These are phyloP conservation scores for Thereva unica DNA, from an alignment of 2,888 invertebrate species.

Conservation along the genomic window DNA sequence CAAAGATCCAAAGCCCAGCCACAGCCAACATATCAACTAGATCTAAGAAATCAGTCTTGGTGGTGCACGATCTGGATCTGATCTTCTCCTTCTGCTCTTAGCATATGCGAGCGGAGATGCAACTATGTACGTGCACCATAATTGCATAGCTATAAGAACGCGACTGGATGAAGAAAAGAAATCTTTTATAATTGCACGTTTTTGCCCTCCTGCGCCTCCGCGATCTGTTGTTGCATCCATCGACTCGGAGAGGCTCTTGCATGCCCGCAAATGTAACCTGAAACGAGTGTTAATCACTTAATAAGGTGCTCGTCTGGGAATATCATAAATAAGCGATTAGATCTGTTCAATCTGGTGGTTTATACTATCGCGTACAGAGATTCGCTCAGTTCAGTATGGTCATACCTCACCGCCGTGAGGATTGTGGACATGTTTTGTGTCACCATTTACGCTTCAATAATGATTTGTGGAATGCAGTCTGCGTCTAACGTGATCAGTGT, in stretches of 20 bases:
- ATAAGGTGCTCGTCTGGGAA: constrained; percentile 35
- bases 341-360: constrained; percentile 12
- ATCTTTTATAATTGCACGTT: constrained; percentile 30
- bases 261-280: constrained; percentile 4
- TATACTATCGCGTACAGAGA: too few relatives aligned
- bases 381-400: constrained; percentile 1
- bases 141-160: too few relatives aligned
- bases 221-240: constrained; percentile 5
- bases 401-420: constrained; percentile 25
- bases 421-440: constrained; percentile 34
- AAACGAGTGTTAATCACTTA: constrained; percentile 36
- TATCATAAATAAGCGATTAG: constrained; percentile 37
- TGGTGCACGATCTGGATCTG: too few relatives aligned
- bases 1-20: constrained; percentile 11
- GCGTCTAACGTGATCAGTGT: constrained; percentile 12
- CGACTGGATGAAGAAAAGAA: too few relatives aligned
- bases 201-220: constrained; percentile 17
- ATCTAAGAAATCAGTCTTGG: too few relatives aligned
- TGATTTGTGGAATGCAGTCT: constrained; percentile 11
- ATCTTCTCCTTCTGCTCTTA: too few relatives aligned
- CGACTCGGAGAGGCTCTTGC: background rate
- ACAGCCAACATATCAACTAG: background rate
- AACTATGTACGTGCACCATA: too few relatives aligned
- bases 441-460: constrained; percentile 28
- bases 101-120: too few relatives aligned